Percentiles rank a stretch among this genome's conserved stretches.
phyloP scores from a whole-genome alignment of 1,140 invertebrate species.

The Drosophila mayri region DNA sequence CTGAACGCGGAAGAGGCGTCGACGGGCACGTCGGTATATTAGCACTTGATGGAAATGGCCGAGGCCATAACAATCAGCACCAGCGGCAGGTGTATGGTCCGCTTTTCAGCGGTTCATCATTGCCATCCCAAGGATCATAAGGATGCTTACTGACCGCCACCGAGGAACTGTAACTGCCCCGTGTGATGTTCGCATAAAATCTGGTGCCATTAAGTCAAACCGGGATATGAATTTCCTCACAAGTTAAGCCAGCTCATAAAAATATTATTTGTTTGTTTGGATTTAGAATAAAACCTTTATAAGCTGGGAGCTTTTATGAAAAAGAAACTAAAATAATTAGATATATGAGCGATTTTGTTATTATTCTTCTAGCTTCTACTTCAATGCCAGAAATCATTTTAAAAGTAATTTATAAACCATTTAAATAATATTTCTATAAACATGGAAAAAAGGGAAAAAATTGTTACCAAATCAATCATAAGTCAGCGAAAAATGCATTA shows the following conservation, averaged over 20 bases:
- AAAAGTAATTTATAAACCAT: not conserved
- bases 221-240: not conserved
- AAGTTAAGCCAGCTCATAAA: not conserved
- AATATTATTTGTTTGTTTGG: not conserved
- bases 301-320: not conserved
- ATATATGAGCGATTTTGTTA: too few relatives aligned
- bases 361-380: too few relatives aligned
- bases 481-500: too few relatives aligned
- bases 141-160: slow-evolving; percentile 28
- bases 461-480: too few relatives aligned
- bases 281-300: not conserved
- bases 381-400: not conserved
- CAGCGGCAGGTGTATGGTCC: slow-evolving; percentile 34
- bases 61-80: slow-evolving; percentile 54
- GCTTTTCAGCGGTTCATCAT: slow-evolving; percentile 28
- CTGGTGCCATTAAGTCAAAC: not conserved
- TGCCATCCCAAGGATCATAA: slow-evolving; percentile 2
- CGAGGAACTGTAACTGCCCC: slow-evolving; percentile 3
- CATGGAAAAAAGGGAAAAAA: not conserved
- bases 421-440: not conserved
- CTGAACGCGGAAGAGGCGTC: slow-evolving; percentile 80
- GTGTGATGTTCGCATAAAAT: slow-evolving; percentile 15
- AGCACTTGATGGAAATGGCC: slow-evolving; percentile 47
- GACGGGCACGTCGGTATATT: slow-evolving; percentile 56
- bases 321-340: not conserved